These are phyloP conservation scores for Dimorphilus gyrociliatus DNA, from an alignment of 2,888 invertebrate genomes.

Conservation along the genomic window DNA sequence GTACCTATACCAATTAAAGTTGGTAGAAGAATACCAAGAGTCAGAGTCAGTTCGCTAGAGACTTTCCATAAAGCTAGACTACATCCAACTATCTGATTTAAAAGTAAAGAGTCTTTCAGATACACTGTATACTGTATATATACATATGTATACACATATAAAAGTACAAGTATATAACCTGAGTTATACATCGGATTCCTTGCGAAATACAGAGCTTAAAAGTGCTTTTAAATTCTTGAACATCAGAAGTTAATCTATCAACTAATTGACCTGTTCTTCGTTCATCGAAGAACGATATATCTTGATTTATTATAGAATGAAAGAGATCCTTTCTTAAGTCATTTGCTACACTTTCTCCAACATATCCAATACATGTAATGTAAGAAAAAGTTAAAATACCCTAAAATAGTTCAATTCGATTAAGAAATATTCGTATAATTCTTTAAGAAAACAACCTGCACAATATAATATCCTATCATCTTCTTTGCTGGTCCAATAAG, in stretches of 20 bases:
- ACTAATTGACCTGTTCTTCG: slow-evolving; percentile 80
- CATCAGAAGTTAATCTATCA: slow-evolving; percentile 73
- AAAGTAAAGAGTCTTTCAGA: too few species aligned
- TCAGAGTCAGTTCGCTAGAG: slow-evolving; percentile 71
- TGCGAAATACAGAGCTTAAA: slow-evolving; percentile 85
- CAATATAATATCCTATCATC: slow-evolving; percentile 51
- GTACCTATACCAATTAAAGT: slow-evolving; percentile 68
- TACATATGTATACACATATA: background rate
- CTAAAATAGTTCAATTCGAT: slow-evolving; percentile 43
- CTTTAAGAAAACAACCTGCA: slow-evolving; percentile 47
- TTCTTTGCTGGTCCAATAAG: slow-evolving; percentile 49
- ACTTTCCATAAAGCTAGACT: slow-evolving; percentile 55
- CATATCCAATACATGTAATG: slow-evolving; percentile 64
- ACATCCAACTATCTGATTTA: slow-evolving; percentile 28
- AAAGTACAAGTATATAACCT: too few species aligned
- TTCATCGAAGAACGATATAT: slow-evolving; percentile 74
- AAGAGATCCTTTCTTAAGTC: slow-evolving; percentile 66
- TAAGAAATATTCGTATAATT: background rate
- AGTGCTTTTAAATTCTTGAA: slow-evolving; percentile 90
- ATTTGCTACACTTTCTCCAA: slow-evolving; percentile 72
- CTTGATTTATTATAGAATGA: slow-evolving; percentile 62
- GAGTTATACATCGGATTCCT: slow-evolving; percentile 67
- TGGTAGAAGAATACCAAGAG: slow-evolving; percentile 69
- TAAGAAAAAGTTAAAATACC: slow-evolving; percentile 73
- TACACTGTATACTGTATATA: too few species aligned